A percentile compares a stretch with the other conserved stretches of the same genome.
Conservation (phyloP, 1,140 invertebrate genomes). For the Epicauta chinensis region DNA sequence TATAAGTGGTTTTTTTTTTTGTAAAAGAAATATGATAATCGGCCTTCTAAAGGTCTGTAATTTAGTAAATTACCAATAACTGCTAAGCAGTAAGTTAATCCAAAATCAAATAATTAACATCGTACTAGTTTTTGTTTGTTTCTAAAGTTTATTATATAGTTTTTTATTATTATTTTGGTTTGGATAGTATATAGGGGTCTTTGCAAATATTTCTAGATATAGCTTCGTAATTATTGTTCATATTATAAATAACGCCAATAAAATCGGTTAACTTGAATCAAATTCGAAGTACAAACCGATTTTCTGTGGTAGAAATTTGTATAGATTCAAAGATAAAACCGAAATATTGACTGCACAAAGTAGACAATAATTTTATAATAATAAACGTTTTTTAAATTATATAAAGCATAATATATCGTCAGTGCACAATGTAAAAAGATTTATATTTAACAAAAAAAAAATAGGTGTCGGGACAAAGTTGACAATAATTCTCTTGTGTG, state of each 20-base stretch:
- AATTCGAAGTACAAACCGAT: slow-evolving; percentile 16
- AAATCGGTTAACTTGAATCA: slow-evolving; percentile 19
- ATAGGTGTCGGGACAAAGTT: slow-evolving; percentile 38
- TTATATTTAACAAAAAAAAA: slow-evolving; percentile 14
- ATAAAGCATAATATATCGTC: slow-evolving; percentile 24
- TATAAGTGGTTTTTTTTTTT: slow-evolving; percentile 25
- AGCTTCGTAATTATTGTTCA: slow-evolving; percentile 1
- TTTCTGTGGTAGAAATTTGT: too few species aligned
- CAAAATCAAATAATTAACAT: slow-evolving; percentile 24
- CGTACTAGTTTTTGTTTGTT: slow-evolving; percentile 32
- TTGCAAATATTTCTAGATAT: slow-evolving; percentile 34
- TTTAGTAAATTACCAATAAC: slow-evolving; percentile 27
- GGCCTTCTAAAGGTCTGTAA: slow-evolving; percentile 34
- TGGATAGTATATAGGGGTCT: slow-evolving; percentile 31
- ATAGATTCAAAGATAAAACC: slow-evolving; percentile 6
- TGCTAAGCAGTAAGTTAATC: slow-evolving; percentile 32
- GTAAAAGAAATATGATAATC: too few species aligned
- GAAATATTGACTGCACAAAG: slow-evolving; percentile 35
- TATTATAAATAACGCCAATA: slow-evolving; percentile 1
- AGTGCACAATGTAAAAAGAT: slow-evolving; percentile 25
- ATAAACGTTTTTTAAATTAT: slow-evolving; percentile 10
- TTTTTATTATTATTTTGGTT: slow-evolving; percentile 26
- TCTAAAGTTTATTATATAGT: slow-evolving; percentile 31
- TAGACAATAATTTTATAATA: slow-evolving; percentile 32
- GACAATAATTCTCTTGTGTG: slow-evolving; percentile 22